phyloP scores from a whole-genome alignment of 2,888 invertebrate genomes.

The Pachycephus smyrnensis region DNA sequence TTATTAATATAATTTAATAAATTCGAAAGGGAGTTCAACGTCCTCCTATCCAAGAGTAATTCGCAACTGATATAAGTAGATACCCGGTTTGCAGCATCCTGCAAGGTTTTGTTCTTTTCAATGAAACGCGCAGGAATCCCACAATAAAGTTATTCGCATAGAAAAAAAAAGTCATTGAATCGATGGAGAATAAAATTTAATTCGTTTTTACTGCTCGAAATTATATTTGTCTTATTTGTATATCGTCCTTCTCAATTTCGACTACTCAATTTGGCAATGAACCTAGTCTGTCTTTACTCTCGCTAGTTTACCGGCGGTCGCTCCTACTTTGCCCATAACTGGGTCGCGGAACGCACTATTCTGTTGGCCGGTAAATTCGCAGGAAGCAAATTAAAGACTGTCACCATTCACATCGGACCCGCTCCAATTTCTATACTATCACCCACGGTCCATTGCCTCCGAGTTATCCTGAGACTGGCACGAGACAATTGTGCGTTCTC shows the following conservation, averaged over 20 bases:
- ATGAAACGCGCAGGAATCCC: background rate
- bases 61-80: background rate
- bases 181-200: background rate
- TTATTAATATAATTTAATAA: background rate
- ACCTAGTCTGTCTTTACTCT: background rate
- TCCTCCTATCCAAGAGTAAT: background rate
- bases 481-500: background rate
- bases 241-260: background rate
- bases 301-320: background rate
- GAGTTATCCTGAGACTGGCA: conserved; percentile 3
- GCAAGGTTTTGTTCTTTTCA: background rate
- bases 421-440: conserved; percentile 1
- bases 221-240: background rate
- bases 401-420: conserved; percentile 7
- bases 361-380: background rate
- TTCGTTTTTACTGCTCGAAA: background rate
- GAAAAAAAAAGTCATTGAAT: background rate
- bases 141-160: too few species aligned
- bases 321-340: background rate
- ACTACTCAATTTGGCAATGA: background rate
- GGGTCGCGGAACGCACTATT: conserved; percentile 1
- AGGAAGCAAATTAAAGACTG: conserved; percentile 6
- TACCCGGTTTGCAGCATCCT: background rate
- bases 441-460: conserved; percentile 1
- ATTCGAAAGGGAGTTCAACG: background rate